Base-by-base conservation (phyloP, 2,113 vertebrate genomes). In the Phrynosoma platyrhinos region DNA sequence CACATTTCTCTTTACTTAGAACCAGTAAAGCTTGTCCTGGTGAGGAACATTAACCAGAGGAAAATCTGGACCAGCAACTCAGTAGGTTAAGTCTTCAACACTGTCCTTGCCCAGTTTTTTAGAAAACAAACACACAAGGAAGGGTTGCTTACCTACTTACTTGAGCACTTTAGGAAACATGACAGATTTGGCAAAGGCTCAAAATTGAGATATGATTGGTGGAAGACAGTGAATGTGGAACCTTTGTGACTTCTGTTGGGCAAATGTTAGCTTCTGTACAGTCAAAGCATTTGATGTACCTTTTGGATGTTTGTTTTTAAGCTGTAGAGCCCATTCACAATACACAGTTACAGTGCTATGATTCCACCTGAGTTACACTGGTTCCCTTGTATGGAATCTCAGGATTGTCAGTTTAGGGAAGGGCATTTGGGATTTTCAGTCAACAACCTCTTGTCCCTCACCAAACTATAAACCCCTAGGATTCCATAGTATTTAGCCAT, bases 1-100 rank as follows among this genome's bases (percentile, higher is more conserved):
- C 93, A 95, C 92, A 58, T 94, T 96, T 95, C 92, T 91, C 94
- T 95, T 95, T 94, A 93, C 94, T 94, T 95, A 94, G 95, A 95
- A 94, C 79, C 2, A 91, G 93, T 92, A 55, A 91, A 91, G 68
- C 93, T 88, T 85, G 86, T 94, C 90, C 90, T 83, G 90, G 83
- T 90, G 81, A 92, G 88, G 83, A 90, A 90, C 40, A 90, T 90
- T 94, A 93, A 94, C 90, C 25, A 2, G 74, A 90, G 88, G 91
- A 92, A 94, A 94, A 96, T 93, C 87, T 92, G 92, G 88, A 87
- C 83, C 68, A 90, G 79, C 93, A 90, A 77, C 88, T 90, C 1
- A 0, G 76, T 86, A 0, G 2, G 72, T 62, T 86, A 3, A 0
- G 88, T 72, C 58, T 58, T 71, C 23, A 62, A 16, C 25, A 27